Evolutionary conservation across 2,113 vertebrate species (phyloP).

Genomic region (Campylorhamphus procurvoides): DNA sequence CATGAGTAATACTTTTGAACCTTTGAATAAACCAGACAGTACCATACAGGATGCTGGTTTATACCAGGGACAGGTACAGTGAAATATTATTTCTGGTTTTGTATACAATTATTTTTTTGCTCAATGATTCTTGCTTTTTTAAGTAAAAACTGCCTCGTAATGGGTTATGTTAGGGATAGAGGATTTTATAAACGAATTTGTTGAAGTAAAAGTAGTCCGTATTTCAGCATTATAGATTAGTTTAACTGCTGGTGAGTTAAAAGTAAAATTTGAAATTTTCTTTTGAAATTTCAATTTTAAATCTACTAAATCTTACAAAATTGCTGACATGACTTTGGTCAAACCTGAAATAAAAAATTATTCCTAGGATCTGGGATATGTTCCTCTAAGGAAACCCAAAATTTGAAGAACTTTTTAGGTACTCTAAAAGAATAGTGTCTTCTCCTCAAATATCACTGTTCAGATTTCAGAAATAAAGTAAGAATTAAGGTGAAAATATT

Average conservation of each 20-base stretch:
- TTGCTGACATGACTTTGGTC: neutral
- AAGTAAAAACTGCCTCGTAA: neutral
- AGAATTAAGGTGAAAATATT: neutral
- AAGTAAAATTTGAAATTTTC: neutral
- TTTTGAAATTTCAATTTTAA: neutral
- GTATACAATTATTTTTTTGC: rapidly evolving
- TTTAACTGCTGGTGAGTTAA: neutral
- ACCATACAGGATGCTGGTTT: slow-evolving; percentile 98
- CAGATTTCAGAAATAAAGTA: neutral
- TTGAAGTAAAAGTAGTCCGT: neutral
- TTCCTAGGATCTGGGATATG: neutral
- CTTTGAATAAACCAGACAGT: slow-evolving; percentile 96
- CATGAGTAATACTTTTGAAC: slow-evolving; percentile 99
- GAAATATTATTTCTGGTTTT: neutral
- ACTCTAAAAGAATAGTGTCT: neutral
- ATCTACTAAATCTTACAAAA: neutral
- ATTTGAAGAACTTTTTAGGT: neutral
- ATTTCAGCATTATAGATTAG: neutral
- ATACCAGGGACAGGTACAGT: slow-evolving; percentile 96
- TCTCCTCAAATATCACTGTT: neutral
- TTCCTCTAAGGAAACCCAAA: neutral
- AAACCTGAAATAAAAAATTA: neutral
- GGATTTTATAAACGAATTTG: neutral
- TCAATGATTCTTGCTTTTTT: neutral
- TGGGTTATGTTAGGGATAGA: neutral